phyloP scores from a whole-genome alignment of 2,113 vertebrate species.

The Nestor notabilis region DNA sequence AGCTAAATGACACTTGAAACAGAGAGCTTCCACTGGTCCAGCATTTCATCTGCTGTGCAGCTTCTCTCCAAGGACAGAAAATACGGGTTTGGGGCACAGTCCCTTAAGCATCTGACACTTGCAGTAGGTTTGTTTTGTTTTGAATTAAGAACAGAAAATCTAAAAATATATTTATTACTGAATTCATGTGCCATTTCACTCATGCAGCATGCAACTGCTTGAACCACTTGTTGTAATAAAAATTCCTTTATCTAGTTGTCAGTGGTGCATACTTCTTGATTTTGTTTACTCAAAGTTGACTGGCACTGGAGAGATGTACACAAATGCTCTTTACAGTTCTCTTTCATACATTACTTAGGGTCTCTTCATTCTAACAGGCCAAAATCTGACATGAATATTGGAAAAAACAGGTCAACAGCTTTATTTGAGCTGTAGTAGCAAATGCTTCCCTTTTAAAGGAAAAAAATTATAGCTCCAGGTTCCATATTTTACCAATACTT shows the following conservation, averaged over 20 bases:
- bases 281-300: not conserved
- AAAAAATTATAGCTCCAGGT: not conserved
- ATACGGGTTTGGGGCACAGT: not conserved
- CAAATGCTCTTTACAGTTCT: not conserved
- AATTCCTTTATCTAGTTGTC: not conserved
- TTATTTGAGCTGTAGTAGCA: not conserved
- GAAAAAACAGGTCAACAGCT: not conserved
- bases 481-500: not conserved
- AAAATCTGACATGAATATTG: not conserved
- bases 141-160: not conserved
- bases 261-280: not conserved
- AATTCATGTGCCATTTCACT: not conserved
- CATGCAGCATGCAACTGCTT: not conserved
- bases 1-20: not conserved
- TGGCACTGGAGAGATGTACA: not conserved
- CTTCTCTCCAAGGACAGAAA: not conserved
- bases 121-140: not conserved
- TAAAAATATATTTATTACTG: not conserved
- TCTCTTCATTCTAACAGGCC: not conserved
- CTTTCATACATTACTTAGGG: not conserved
- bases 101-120: not conserved
- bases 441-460: not conserved
- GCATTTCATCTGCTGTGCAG: not conserved
- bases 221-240: not conserved
- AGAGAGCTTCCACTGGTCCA: not conserved